phyloP scores from a whole-genome alignment of 2,797 vertebrate species.

The Phaenicophaeus curvirostris region DNA sequence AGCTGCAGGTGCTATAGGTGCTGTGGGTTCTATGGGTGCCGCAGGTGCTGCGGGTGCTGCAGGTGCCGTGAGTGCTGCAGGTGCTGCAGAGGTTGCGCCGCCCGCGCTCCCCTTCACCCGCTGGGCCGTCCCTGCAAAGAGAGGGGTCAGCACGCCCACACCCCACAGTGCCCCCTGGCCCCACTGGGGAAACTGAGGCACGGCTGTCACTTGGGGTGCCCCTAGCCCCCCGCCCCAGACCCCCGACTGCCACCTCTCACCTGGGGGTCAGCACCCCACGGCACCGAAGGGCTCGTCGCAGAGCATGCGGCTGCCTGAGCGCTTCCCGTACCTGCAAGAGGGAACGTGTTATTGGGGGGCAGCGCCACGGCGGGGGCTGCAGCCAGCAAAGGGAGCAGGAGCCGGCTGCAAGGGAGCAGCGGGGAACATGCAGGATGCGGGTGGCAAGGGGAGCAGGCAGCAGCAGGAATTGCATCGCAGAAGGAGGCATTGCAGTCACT shows the following conservation, averaged over 20 bases:
- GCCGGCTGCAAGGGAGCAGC: accelerated
- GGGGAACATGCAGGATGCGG: neutral
- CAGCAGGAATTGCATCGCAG: no score
- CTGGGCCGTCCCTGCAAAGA: neutral
- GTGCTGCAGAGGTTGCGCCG: neutral
- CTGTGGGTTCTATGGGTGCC: no score
- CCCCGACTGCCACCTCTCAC: neutral
- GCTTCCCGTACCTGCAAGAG: constrained; percentile 22
- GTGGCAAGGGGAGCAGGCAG: neutral
- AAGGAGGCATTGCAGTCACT: no score
- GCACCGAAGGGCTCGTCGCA: neutral
- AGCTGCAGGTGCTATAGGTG: no score
- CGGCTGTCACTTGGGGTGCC: accelerated
- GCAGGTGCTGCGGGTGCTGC: neutral
- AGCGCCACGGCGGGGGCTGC: neutral
- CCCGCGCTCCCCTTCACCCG: neutral
- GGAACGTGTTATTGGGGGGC: neutral
- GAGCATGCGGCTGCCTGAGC: neutral
- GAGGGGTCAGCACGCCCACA: neutral
- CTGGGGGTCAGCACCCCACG: neutral
- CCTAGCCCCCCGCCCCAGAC: no score
- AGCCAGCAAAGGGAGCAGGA: neutral
- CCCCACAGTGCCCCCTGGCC: neutral
- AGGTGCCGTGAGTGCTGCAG: neutral
- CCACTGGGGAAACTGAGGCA: neutral